Percentiles rank a stretch among this genome's conserved stretches.
These are phyloP conservation scores for Palloptera scutellata DNA, from an alignment of 2,888 invertebrate species.

Conservation along the genomic window DNA sequence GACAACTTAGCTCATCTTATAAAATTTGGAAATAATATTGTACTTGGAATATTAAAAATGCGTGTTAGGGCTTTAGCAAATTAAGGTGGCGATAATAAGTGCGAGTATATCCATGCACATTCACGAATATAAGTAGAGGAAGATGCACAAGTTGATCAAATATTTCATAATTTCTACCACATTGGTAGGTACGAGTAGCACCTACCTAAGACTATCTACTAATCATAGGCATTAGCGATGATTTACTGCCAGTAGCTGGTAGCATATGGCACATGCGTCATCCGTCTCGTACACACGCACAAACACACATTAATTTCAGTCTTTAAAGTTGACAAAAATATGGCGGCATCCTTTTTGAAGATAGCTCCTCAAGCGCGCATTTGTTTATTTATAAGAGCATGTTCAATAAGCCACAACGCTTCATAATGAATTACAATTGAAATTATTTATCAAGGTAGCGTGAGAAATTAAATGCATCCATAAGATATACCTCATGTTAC, in stretches of 20 bases:
- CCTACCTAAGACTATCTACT: conserved; percentile 12
- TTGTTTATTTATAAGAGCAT: conserved; percentile 38
- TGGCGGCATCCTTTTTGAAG: conserved; percentile 30
- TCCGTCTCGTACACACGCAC: conserved; percentile 25
- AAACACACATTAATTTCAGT: not conserved
- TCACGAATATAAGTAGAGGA: too few relatives aligned
- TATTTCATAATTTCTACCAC: conserved; percentile 29
- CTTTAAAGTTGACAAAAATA: not conserved
- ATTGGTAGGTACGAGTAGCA: conserved; percentile 23
- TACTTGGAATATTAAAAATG: too few relatives aligned
- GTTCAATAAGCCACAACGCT: conserved; percentile 37
- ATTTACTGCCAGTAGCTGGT: conserved; percentile 40
- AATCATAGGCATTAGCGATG: conserved; percentile 40
- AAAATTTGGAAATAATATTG: too few relatives aligned
- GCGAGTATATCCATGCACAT: too few relatives aligned
- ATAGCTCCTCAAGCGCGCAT: conserved; percentile 18
- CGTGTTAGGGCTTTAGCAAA: too few relatives aligned
- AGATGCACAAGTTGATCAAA: conserved; percentile 19
- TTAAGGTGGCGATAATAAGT: too few relatives aligned
- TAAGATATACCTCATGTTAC: too few relatives aligned
- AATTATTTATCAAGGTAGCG: conserved; percentile 30
- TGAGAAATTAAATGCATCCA: conserved; percentile 21
- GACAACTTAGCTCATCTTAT: too few relatives aligned
- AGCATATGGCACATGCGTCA: conserved; percentile 34
- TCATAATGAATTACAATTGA: conserved; percentile 30